These are phyloP conservation scores for Onychomys arenicola DNA, from an alignment of 2,797 vertebrate species.

Conservation along the genomic window DNA sequence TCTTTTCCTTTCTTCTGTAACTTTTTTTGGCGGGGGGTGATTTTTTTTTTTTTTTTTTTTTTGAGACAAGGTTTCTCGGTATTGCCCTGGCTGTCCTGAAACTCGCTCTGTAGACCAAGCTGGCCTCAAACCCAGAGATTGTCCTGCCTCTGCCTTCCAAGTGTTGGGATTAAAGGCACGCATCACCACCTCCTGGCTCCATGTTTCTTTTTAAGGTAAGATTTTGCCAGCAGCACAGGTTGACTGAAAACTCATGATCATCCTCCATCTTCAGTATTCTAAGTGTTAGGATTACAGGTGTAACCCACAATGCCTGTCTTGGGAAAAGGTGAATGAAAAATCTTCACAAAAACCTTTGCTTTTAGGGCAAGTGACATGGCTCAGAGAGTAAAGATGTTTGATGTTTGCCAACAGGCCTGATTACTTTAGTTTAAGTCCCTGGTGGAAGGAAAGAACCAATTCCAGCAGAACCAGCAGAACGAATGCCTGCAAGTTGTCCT, in stretches of 20 bases:
- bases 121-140: not conserved
- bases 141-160: not conserved
- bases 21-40: not conserved
- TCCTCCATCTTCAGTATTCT: not conserved
- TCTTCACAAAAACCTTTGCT: conserved; percentile 14
- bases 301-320: not conserved
- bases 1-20: not conserved
- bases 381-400: not conserved
- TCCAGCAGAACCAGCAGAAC: not conserved
- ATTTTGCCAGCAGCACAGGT: not conserved
- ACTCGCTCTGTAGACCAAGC: not conserved
- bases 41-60: not conserved
- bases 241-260: not conserved
- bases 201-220: not conserved
- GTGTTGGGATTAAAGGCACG: not conserved
- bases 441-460: not conserved
- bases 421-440: too few species aligned
- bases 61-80: not conserved
- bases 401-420: not conserved
- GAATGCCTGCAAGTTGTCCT: not conserved
- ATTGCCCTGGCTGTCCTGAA: not conserved
- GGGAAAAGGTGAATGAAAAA: not conserved
- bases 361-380: not conserved
- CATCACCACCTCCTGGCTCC: not conserved
- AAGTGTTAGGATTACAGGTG: not conserved